These are phyloP conservation scores for Drosophila kepulauana DNA, from an alignment of 1,140 invertebrate genomes.

Conservation along the genomic window DNA sequence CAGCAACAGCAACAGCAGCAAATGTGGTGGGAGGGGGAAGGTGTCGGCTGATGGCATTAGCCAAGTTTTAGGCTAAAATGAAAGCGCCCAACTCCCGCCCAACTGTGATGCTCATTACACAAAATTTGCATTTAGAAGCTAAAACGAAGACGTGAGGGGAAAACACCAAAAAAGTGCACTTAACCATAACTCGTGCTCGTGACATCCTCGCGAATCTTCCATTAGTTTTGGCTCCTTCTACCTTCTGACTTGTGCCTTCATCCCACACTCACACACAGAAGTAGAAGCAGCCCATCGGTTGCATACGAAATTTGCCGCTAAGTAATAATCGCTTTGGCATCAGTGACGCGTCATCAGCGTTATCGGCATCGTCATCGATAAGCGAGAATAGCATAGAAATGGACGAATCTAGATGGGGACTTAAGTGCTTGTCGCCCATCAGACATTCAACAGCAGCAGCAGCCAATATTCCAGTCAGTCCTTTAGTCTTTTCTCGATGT, in stretches of 20 bases:
- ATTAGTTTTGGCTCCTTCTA: conserved; percentile 59
- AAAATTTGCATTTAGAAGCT: conserved; percentile 80
- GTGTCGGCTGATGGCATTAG: conserved; percentile 31
- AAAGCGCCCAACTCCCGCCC: conserved; percentile 35
- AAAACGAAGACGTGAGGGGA: conserved; percentile 33
- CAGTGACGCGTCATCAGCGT: conserved; percentile 32
- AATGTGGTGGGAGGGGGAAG: neutral
- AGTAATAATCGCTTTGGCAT: conserved; percentile 48
- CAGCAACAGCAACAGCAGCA: conserved; percentile 28
- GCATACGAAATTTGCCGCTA: conserved; percentile 65
- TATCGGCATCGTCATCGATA: conserved; percentile 54
- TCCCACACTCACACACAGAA: neutral
- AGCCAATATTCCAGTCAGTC: conserved; percentile 7
- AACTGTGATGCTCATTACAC: conserved; percentile 66
- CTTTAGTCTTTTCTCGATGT: conserved; percentile 1
- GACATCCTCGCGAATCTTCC: conserved; percentile 66
- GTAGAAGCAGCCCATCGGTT: conserved; percentile 31
- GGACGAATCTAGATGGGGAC: conserved; percentile 43
- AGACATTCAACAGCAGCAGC: conserved; percentile 16
- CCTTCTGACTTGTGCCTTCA: neutral
- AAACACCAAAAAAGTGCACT: conserved; percentile 72
- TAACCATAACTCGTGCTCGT: conserved; percentile 78
- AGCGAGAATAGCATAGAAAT: conserved; percentile 19
- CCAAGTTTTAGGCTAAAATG: conserved; percentile 55
- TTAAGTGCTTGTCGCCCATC: conserved; percentile 46